These are phyloP conservation scores for Celastrina argiolus DNA, from an alignment of 2,888 invertebrate species.

Conservation along the genomic window DNA sequence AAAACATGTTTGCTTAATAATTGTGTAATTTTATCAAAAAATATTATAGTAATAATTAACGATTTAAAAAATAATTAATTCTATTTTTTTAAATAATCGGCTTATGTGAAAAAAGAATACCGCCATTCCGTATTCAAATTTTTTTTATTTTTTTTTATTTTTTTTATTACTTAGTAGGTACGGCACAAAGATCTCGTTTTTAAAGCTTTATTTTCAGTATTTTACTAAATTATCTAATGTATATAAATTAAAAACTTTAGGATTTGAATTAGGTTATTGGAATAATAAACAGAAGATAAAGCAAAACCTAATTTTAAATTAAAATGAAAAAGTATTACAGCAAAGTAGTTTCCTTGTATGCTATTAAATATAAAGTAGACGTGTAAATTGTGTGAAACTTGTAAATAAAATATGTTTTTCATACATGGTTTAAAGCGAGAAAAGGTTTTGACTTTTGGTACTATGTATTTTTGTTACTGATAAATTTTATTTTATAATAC, in stretches of 20 bases:
- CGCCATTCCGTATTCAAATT: not conserved
- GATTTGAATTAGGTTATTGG: too few relatives aligned
- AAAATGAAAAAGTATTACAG: too few relatives aligned
- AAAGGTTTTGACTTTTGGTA: not conserved
- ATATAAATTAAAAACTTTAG: too few relatives aligned
- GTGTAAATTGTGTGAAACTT: too few relatives aligned
- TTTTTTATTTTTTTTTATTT: not conserved
- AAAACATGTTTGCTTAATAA: constrained; percentile 44
- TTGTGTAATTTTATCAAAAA: not conserved
- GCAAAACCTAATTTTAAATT: too few relatives aligned
- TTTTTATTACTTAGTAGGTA: not conserved
- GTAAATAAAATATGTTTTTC: not conserved
- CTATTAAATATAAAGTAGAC: not conserved
- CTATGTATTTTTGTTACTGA: not conserved
- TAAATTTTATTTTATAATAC: not conserved
- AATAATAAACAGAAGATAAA: too few relatives aligned
- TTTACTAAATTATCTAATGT: too few relatives aligned
- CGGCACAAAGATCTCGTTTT: not conserved
- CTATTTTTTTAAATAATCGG: not conserved
- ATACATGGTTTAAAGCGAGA: not conserved
- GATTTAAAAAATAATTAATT: too few relatives aligned
- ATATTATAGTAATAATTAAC: too few relatives aligned
- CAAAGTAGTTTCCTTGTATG: not conserved
- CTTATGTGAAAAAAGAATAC: not conserved
- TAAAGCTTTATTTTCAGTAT: not conserved